Evolutionary conservation across 2,113 vertebrate species (phyloP).

Genomic region (Pterocles burchelli): DNA sequence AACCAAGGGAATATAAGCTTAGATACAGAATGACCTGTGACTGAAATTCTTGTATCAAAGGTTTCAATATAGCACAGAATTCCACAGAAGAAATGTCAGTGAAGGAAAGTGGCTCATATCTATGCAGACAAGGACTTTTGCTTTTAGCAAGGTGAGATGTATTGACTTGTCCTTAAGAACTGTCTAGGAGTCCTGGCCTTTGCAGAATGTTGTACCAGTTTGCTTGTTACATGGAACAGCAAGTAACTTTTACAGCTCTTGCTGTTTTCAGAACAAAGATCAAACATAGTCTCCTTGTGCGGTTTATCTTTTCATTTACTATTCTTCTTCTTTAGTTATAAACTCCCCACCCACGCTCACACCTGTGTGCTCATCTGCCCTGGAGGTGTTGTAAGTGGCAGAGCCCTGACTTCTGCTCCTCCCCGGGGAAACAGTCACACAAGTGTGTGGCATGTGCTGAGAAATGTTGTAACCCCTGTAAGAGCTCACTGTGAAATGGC

Average conservation of each 20-base stretch:
- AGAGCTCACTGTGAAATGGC: not conserved
- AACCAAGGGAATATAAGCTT: not conserved
- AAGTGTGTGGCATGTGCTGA: not conserved
- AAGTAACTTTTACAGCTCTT: constrained; percentile 18
- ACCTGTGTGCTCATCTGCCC: constrained; percentile 37
- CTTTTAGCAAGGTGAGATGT: not conserved
- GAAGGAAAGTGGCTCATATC: not conserved
- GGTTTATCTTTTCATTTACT: constrained; percentile 44
- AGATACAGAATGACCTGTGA: not conserved
- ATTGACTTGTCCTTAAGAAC: not conserved
- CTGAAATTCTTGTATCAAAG: not conserved
- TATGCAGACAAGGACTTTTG: not conserved
- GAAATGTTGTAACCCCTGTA: not conserved
- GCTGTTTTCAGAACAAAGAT: constrained; percentile 42
- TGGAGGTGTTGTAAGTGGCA: not conserved
- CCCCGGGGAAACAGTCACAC: not conserved
- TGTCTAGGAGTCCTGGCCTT: not conserved
- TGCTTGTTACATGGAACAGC: not conserved
- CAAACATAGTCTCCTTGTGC: constrained; percentile 35
- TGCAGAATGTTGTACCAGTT: not conserved
- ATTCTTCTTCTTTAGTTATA: constrained; percentile 27
- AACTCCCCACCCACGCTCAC: constrained; percentile 24
- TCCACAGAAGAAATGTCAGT: not conserved
- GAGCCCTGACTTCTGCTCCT: not conserved
- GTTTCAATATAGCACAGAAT: not conserved